Conservation (phyloP, 2,888 invertebrate species). For the Thymelicus acteon region DNA sequence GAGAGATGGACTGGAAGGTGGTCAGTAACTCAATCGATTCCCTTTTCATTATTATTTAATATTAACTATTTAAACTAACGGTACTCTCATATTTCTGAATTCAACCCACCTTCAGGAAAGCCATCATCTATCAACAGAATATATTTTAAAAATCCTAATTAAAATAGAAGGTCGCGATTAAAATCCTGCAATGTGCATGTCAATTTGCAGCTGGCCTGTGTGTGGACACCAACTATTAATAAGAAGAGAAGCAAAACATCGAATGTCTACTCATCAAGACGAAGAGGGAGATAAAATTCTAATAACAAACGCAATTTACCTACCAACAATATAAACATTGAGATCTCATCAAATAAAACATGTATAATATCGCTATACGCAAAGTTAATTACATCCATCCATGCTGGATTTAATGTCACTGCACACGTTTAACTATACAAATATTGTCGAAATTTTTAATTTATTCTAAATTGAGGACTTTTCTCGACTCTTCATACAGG, state of each 20-base stretch:
- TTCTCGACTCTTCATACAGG: not conserved
- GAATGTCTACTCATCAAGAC: conserved; percentile 55
- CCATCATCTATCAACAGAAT: too few relatives aligned
- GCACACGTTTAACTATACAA: conserved; percentile 3
- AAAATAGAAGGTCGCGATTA: too few relatives aligned
- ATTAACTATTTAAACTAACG: too few relatives aligned
- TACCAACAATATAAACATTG: conserved; percentile 35
- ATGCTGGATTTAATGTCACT: conserved; percentile 19
- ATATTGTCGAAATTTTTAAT: too few relatives aligned
- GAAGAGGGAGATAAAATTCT: conserved; percentile 50
- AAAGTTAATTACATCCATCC: conserved; percentile 34
- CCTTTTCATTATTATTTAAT: too few relatives aligned
- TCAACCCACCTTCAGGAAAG: too few relatives aligned
- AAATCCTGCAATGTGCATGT: conserved; percentile 55
- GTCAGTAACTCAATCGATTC: too few relatives aligned
- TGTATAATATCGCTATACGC: conserved; percentile 32
- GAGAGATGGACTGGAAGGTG: too few relatives aligned
- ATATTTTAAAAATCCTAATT: too few relatives aligned
- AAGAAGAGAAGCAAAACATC: conserved; percentile 58
- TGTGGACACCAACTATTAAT: conserved; percentile 56
- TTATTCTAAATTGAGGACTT: not conserved
- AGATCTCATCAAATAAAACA: conserved; percentile 31
- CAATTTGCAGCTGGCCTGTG: conserved; percentile 51
- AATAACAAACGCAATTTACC: conserved; percentile 40
- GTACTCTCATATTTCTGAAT: too few relatives aligned